These are phyloP conservation scores for Hyalella azteca DNA, from an alignment of 2,888 invertebrate genomes.

Conservation along the genomic window DNA sequence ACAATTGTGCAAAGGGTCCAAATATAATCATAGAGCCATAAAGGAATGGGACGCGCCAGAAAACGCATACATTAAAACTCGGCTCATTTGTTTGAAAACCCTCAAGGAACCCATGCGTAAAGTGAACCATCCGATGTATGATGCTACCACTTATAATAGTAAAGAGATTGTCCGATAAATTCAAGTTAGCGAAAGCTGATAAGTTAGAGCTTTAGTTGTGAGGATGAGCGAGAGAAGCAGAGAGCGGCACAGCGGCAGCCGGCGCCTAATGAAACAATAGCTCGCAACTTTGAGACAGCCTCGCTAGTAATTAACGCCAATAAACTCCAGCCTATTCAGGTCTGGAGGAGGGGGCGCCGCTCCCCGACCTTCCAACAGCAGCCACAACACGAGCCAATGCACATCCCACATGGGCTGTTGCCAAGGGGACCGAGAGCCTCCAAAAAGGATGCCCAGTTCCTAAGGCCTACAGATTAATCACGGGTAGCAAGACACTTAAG, in stretches of 20 bases:
- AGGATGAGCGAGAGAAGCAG: slow-evolving; percentile 4
- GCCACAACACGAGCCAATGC: slow-evolving; percentile 30
- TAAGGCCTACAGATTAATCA: slow-evolving; percentile 9
- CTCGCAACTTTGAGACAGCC: slow-evolving; percentile 33
- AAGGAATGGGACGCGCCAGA: no score
- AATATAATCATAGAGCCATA: no score
- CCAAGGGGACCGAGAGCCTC: slow-evolving; percentile 12
- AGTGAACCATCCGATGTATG: no score
- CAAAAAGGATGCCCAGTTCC: slow-evolving; percentile 16
- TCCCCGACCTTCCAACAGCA: background rate
- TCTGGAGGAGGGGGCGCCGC: background rate
- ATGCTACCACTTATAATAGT: no score
- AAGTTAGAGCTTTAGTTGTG: background rate
- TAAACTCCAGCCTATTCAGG: slow-evolving; percentile 37
- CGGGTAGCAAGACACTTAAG: slow-evolving; percentile 9
- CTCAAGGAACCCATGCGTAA: no score
- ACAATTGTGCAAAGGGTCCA: no score
- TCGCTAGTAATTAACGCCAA: slow-evolving; percentile 35
- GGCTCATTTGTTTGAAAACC: no score
- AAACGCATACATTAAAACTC: no score
- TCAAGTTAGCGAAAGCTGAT: slow-evolving; percentile 5
- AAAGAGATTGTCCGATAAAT: background rate
- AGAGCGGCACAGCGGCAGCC: slow-evolving; percentile 3
- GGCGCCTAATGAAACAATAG: slow-evolving; percentile 31
- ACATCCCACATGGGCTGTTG: slow-evolving; percentile 3